Base-by-base conservation (phyloP, 2,888 invertebrate species). In the Latrodectus hesperus region DNA sequence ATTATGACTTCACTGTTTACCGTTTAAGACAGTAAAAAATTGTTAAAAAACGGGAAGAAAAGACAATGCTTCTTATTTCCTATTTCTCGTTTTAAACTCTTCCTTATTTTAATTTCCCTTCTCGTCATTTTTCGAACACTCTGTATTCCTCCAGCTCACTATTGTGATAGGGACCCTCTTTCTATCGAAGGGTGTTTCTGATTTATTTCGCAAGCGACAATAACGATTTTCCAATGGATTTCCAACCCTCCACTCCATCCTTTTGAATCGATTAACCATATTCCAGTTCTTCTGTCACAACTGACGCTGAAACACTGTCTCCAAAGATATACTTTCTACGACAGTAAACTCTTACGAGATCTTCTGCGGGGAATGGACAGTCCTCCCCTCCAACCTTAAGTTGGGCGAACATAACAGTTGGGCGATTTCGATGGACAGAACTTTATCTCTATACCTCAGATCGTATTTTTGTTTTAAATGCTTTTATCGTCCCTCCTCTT, bases 221-320 rank as follows among this genome's bases (percentile, higher is more conserved):
- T 80, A 86, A 87, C 86, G 86, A 87, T 87, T 87, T 87, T 87
- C 86, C 86, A 81, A 87, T 87, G 86, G 53, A 77, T 81, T 78
- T 11, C 12, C 76, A 67, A 78, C 75, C 76, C 68, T 53, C 53
- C 60, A 60, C 60, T 60, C 11, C 10, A 4, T 6, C 38, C n/a
- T 60, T 60, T 11, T n/a, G 12, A 60, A 87, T 87, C 86, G 81
- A 86, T 86, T 81, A 65, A 65, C 49, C 76, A 72, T 77, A 81
- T 87, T 81, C 81, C 77, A 60, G 49, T 64, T 52, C 64, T 14
- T 64, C 67, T 71, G 74, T 75, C 74, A 85, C 75, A 70, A 74
- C 75, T 55, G 74, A 80, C 76, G 71, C 68, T 72, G 65, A 73
- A 79, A 80, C 80, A 80, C 82, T 53, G 49, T 73, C 53, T 55